Base-by-base conservation (phyloP, 2,113 vertebrate species). In the Oncorhynchus keta region DNA sequence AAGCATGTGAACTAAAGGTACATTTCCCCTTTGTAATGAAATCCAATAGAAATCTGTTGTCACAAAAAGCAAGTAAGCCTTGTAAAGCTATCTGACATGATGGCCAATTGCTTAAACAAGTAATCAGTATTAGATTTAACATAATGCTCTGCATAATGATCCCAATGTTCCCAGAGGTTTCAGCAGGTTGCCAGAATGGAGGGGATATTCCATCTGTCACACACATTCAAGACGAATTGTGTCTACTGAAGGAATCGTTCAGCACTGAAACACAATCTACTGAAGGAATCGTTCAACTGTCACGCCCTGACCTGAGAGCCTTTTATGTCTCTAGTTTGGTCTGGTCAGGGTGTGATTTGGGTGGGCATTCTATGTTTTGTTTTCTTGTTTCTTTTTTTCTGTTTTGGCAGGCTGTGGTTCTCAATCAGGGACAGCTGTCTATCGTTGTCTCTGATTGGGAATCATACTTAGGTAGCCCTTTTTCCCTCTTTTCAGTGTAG, bases 121-220 rank as follows among this genome's bases (percentile, higher is more conserved):
- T 86, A 89, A 92, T 91, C 90, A 91, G 83, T 8, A 78, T 76
- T 81, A 87, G 86, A 91, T 88, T 86, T 81, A 88, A 86, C 72
- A 84, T 77, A 78, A 76, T 71, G 80, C 73, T 80, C 75, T 77
- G 67, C 8, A 22, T 86, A 92, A 88, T 69, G 90, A 93, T 91
- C 84, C 55, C 5, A 4, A 13, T 48, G 80, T 81, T 79, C 64
- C 82, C 66, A 70, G 76, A 81, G 87, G 81, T 81, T 14, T 62
- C 80, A 76, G 81, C 74, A 49, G 78, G 74, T 76, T 74, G 49
- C 72, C 75, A 57, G 79, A 85, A 85, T 75, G 28, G 11, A 79
- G 83, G 88, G 76, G 81, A 82, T 13, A 18, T 87, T 92, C 80
- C 78, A 89, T 91, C 83, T 67, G 59, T 66, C 20, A 57, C 57